Evolutionary conservation across 2,113 vertebrate genomes (phyloP).

Genomic region (human (Homo sapiens)): GRCh38 chr20:6356501-6357000

Average conservation of each 20-base stretch:
- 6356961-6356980: neutral
- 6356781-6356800: neutral
- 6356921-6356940: neutral
- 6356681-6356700: neutral
- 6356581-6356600: neutral
- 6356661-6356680: neutral
- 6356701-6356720: rapidly evolving
- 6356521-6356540: neutral
- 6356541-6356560: neutral
- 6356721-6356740: neutral
- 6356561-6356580: neutral
- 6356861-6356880: neutral
- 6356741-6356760: neutral
- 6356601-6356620: neutral
- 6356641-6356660: neutral
- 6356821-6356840: neutral
- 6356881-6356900: neutral
- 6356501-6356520: neutral
- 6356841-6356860: neutral
- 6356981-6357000: neutral
- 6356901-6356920: neutral
- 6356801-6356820: neutral
- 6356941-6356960: rapidly evolving
- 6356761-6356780: neutral
- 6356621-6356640: neutral